A percentile compares a stretch with the other conserved stretches of the same genome.
phyloP scores from a whole-genome alignment of 2,888 invertebrate species.

The Trachelus stipa region DNA sequence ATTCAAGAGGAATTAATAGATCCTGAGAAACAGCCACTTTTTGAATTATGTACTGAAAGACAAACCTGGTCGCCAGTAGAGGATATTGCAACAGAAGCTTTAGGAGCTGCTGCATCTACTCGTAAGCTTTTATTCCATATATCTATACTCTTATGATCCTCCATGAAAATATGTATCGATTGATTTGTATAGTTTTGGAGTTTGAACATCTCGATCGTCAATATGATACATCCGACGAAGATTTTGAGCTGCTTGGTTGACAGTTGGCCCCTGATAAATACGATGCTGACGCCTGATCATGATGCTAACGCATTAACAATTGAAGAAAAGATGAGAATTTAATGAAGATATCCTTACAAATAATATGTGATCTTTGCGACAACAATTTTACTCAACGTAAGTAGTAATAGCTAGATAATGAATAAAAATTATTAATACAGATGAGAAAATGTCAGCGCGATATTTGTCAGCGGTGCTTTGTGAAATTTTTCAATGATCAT shows the following conservation, averaged over 20 bases:
- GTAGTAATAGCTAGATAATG: slow-evolving; percentile 16
- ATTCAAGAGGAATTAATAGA: slow-evolving; percentile 78
- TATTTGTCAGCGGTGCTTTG: not conserved
- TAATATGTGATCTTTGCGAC: not conserved
- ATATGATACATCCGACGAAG: slow-evolving; percentile 82
- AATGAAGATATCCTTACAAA: not conserved
- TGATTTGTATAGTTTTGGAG: slow-evolving; percentile 67
- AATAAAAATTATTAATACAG: slow-evolving; percentile 14
- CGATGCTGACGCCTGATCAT: not conserved
- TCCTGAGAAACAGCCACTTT: slow-evolving; percentile 81
- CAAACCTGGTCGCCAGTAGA: slow-evolving; percentile 78
- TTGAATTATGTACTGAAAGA: slow-evolving; percentile 85
- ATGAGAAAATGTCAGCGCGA: not conserved
- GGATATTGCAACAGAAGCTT: slow-evolving; percentile 61
- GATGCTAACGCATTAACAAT: not conserved
- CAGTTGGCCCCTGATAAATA: slow-evolving; percentile 10
- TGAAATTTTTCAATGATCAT: not conserved
- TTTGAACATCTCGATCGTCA: slow-evolving; percentile 74
- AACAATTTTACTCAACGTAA: slow-evolving; percentile 13
- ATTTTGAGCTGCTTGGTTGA: slow-evolving; percentile 84
- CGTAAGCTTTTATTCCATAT: slow-evolving; percentile 41
- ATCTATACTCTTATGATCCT: not conserved
- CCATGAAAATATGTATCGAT: not conserved
- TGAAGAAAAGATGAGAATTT: not conserved
- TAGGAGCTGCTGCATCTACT: slow-evolving; percentile 63